These are phyloP conservation scores for Hippoglossus hippoglossus DNA, from an alignment of 2,797 vertebrate species.

Conservation along the genomic window DNA sequence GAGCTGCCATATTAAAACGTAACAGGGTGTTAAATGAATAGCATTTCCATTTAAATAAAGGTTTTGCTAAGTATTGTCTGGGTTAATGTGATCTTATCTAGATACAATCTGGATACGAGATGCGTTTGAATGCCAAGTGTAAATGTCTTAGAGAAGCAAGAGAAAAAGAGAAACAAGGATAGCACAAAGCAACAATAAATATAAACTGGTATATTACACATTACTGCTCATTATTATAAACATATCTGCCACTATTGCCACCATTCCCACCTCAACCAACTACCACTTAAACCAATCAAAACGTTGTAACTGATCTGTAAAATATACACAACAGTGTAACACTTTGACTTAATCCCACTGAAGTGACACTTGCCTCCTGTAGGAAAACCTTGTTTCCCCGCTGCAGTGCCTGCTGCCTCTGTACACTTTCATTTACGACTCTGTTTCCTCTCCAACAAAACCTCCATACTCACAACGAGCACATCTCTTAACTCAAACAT, in stretches of 20 bases:
- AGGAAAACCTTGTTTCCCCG: slow-evolving; percentile 42
- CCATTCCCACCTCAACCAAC: slow-evolving; percentile 26
- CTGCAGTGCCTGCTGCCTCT: slow-evolving; percentile 59
- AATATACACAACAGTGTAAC: slow-evolving; percentile 27
- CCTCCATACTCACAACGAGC: slow-evolving; percentile 18
- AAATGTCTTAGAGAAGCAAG: slow-evolving; percentile 25
- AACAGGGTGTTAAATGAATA: neutral
- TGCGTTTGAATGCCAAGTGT: neutral
- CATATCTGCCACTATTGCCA: slow-evolving; percentile 20
- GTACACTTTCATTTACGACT: slow-evolving; percentile 37
- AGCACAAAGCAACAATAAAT: slow-evolving; percentile 59
- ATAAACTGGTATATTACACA: slow-evolving; percentile 31
- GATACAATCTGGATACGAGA: neutral
- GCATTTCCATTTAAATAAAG: neutral
- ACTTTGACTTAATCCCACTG: slow-evolving; percentile 53
- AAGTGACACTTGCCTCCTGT: slow-evolving; percentile 28
- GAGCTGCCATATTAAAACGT: neutral
- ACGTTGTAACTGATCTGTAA: neutral
- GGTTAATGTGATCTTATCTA: neutral
- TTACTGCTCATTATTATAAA: slow-evolving; percentile 17
- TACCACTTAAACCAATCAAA: slow-evolving; percentile 11
- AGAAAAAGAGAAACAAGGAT: slow-evolving; percentile 40
- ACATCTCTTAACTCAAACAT: slow-evolving; percentile 38
- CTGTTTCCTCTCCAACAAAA: slow-evolving; percentile 28
- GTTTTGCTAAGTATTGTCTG: neutral